Evolutionary conservation across 2,888 invertebrate species (phyloP).

Genomic region (Ectemnius continuus): DNA sequence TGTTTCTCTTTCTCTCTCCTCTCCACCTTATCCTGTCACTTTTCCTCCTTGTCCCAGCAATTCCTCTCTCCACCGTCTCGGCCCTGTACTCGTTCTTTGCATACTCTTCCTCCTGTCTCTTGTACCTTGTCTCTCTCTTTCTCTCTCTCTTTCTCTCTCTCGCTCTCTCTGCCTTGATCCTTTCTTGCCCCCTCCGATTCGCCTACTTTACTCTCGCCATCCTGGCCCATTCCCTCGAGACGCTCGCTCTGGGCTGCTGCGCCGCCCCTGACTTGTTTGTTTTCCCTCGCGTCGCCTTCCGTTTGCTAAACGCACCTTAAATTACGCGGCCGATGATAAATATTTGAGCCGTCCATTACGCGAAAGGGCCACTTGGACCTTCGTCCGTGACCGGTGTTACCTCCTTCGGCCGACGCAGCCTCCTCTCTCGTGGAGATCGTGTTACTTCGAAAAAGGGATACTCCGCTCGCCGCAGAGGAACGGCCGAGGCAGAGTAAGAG

Average conservation of each 20-base stretch:
- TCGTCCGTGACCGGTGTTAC: slow-evolving; percentile 51
- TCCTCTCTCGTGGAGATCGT: slow-evolving; percentile 44
- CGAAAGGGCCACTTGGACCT: slow-evolving; percentile 60
- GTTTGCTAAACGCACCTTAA: slow-evolving; percentile 77
- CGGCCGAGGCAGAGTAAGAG: background rate
- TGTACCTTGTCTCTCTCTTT: slow-evolving; percentile 15
- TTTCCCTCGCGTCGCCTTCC: slow-evolving; percentile 74
- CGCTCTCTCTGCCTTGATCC: slow-evolving; percentile 46
- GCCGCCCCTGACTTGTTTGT: slow-evolving; percentile 71
- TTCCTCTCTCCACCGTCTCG: slow-evolving; percentile 33
- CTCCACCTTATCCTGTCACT: slow-evolving; percentile 42
- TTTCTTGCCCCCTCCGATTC: slow-evolving; percentile 29
- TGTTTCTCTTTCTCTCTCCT: slow-evolving; percentile 27
- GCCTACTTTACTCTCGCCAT: slow-evolving; percentile 17
- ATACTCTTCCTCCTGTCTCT: slow-evolving; percentile 34
- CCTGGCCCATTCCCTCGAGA: slow-evolving; percentile 34
- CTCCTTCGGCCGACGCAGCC: slow-evolving; percentile 42
- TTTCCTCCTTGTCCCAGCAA: slow-evolving; percentile 9
- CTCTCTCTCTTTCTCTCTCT: slow-evolving; percentile 40
- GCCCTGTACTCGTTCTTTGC: slow-evolving; percentile 8
- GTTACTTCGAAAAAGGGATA: slow-evolving; percentile 54
- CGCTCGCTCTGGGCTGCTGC: slow-evolving; percentile 38
- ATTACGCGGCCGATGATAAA: slow-evolving; percentile 76
- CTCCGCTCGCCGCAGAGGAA: slow-evolving; percentile 15
- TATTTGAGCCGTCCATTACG: slow-evolving; percentile 75